A percentile compares a stretch with the other conserved stretches of the same genome.
These are phyloP conservation scores for Limnothrissa miodon DNA, from an alignment of 2,113 vertebrate species.

Conservation along the genomic window DNA sequence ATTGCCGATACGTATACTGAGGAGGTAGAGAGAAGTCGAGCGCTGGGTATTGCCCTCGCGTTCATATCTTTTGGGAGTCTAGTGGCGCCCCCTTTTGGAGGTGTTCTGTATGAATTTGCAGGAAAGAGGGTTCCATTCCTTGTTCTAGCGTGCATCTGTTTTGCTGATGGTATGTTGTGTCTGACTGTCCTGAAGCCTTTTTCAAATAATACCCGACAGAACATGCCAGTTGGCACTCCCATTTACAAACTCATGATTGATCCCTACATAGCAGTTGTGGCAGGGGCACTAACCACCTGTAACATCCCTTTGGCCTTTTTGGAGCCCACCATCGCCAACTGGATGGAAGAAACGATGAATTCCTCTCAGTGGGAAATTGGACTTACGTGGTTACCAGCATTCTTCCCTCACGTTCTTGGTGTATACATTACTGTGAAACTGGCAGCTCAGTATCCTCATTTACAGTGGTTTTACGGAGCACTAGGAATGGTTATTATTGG, in stretches of 20 bases:
- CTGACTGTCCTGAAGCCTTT: slow-evolving; percentile 86
- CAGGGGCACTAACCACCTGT: slow-evolving; percentile 88
- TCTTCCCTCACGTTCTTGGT: slow-evolving; percentile 92
- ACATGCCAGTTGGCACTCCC: slow-evolving; percentile 91
- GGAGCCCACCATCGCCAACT: slow-evolving; percentile 94
- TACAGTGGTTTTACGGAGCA: slow-evolving; percentile 96
- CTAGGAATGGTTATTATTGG: slow-evolving; percentile 94
- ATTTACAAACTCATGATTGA: slow-evolving; percentile 94
- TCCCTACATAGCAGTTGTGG: slow-evolving; percentile 93
- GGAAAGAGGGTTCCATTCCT: slow-evolving; percentile 87
- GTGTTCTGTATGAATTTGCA: slow-evolving; percentile 85
- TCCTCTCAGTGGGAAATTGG: slow-evolving; percentile 91
- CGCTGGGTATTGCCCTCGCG: slow-evolving; percentile 91
- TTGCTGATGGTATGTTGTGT: slow-evolving; percentile 82
- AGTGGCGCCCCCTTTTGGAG: slow-evolving; percentile 93
- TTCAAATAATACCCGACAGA: slow-evolving; percentile 76
- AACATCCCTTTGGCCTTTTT: slow-evolving; percentile 97
- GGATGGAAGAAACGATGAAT: slow-evolving; percentile 91
- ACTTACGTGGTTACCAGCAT: slow-evolving; percentile 93
- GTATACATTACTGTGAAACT: slow-evolving; percentile 90
- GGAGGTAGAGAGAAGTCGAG: slow-evolving; percentile 85
- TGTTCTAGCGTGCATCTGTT: slow-evolving; percentile 83
- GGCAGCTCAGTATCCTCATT: slow-evolving; percentile 86
- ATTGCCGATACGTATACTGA: slow-evolving; percentile 90
- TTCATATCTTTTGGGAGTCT: slow-evolving; percentile 97